phyloP scores from a whole-genome alignment of 1,140 invertebrate genomes.

The Sesamia nonagrioides region DNA sequence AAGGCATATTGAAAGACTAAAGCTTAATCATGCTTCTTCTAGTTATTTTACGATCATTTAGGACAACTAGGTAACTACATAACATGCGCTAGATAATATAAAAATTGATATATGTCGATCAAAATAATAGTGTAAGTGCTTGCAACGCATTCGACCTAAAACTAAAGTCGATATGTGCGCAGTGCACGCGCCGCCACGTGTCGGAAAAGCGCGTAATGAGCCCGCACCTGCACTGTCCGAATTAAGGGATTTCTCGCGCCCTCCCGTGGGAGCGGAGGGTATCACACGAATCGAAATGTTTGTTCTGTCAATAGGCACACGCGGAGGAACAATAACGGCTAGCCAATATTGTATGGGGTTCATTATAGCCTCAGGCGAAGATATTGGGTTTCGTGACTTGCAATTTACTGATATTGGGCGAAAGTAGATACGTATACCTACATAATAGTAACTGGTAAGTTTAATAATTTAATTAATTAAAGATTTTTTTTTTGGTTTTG shows the following conservation, averaged over 20 bases:
- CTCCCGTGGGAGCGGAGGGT: conserved; percentile 82
- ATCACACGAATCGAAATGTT: conserved; percentile 69
- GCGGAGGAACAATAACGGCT: conserved; percentile 68
- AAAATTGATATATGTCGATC: conserved; percentile 68
- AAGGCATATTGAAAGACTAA: no score
- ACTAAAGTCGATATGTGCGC: conserved; percentile 63
- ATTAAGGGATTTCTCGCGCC: conserved; percentile 87
- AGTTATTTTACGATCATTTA: background rate
- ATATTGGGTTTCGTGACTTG: conserved; percentile 27
- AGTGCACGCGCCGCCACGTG: conserved; percentile 78
- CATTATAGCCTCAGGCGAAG: conserved; percentile 56
- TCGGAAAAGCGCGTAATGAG: conserved; percentile 82
- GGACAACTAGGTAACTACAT: no score
- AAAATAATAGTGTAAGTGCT: conserved; percentile 67
- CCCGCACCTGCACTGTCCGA: conserved; percentile 83
- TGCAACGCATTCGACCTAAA: conserved; percentile 65
- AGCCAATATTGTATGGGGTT: conserved; percentile 65
- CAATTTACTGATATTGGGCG: conserved; percentile 10
- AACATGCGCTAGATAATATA: conserved; percentile 17
- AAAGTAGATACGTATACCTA: background rate
- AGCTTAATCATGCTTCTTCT: no score
- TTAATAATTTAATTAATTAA: background rate
- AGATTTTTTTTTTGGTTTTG: background rate
- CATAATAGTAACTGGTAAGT: background rate
- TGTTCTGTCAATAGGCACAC: conserved; percentile 76